Evolutionary conservation across 2,113 vertebrate genomes (phyloP).

Genomic region (Rhea pennata): DNA sequence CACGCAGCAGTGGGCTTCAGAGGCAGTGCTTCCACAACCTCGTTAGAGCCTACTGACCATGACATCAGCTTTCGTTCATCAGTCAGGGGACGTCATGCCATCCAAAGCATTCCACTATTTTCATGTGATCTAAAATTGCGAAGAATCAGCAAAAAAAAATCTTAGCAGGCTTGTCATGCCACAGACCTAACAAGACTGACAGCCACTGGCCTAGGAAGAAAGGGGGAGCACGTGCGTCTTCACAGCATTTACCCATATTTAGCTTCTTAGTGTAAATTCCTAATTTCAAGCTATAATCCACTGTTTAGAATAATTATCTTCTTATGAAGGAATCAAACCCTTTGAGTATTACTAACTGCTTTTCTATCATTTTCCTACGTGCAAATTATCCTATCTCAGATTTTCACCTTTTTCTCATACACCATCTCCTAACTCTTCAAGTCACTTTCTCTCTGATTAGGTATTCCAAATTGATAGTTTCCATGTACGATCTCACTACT

Average conservation of each 20-base stretch:
- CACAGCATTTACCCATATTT: background rate
- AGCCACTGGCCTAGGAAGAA: background rate
- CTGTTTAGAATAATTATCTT: background rate
- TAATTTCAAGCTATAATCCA: background rate
- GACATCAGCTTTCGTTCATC: background rate
- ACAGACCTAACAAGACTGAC: background rate
- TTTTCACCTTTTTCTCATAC: background rate
- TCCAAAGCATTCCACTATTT: background rate
- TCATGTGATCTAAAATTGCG: background rate
- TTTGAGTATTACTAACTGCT: background rate
- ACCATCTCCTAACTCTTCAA: background rate
- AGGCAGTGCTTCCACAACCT: background rate
- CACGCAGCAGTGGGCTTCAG: background rate
- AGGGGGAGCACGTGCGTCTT: background rate
- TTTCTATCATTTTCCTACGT: background rate
- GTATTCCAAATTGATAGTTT: background rate
- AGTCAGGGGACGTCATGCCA: background rate
- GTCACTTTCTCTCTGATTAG: background rate
- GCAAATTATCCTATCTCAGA: background rate
- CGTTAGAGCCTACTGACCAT: accelerated
- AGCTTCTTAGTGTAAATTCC: background rate
- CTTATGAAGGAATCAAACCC: background rate
- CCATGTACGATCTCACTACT: background rate
- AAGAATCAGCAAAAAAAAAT: background rate
- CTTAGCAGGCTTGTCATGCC: background rate